phyloP scores from a whole-genome alignment of 1,140 invertebrate genomes.

The Paralvinella palmiformis region DNA sequence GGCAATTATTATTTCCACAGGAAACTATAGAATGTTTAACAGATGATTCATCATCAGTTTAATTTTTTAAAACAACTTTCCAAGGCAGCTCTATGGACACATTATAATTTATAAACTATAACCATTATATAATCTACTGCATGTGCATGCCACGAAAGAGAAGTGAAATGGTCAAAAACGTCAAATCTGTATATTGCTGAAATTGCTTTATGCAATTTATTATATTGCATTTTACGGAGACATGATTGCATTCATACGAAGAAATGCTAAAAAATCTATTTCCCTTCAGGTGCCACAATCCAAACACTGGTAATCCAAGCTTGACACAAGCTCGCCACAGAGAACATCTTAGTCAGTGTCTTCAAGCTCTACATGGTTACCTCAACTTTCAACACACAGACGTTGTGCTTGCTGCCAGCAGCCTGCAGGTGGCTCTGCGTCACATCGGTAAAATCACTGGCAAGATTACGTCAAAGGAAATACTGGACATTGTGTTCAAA shows the following conservation, averaged over 20 bases:
- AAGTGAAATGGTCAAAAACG: no score
- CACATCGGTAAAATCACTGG: conserved; percentile 73
- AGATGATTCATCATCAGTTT: no score
- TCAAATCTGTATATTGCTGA: no score
- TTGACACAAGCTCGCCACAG: conserved; percentile 1
- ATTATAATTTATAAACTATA: neutral
- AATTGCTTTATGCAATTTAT: no score
- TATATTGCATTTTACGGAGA: no score
- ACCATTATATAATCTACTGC: neutral
- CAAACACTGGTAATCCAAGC: conserved; percentile 3
- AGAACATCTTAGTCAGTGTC: neutral
- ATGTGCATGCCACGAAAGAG: neutral
- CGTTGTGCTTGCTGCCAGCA: conserved; percentile 59
- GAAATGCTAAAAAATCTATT: no score
- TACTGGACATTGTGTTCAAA: conserved; percentile 76
- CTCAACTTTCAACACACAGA: no score
- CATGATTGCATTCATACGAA: no score
- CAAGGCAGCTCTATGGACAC: neutral
- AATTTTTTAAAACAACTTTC: no score
- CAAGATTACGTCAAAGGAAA: conserved; percentile 66
- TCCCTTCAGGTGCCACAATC: neutral
- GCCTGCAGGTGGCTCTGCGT: conserved; percentile 60
- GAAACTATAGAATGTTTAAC: no score
- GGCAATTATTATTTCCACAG: no score
- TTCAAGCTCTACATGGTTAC: neutral